Evolutionary conservation across 2,888 invertebrate species (phyloP).

Genomic region (Serripes groenlandicus): DNA sequence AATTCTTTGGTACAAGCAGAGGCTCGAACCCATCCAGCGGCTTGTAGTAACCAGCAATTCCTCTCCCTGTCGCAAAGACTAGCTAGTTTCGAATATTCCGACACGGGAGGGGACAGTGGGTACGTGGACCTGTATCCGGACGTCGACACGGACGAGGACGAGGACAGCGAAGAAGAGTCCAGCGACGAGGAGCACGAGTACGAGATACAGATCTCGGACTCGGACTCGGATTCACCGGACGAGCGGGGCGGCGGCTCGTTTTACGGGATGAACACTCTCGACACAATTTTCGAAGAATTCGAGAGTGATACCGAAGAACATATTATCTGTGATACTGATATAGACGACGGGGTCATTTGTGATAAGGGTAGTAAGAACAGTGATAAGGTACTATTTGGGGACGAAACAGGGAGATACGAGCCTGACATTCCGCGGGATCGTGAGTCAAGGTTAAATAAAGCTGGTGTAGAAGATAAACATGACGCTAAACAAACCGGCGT

Average conservation of each 20-base stretch:
- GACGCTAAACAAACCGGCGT: background rate
- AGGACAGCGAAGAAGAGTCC: constrained; percentile 64
- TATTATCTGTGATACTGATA: background rate
- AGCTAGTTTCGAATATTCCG: constrained; percentile 71
- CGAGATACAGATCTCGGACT: constrained; percentile 62
- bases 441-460: background rate
- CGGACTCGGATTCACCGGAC: constrained; percentile 46
- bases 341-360: background rate
- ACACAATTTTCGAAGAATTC: constrained; percentile 82
- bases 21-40: background rate
- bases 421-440: constrained; percentile 6
- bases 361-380: constrained; percentile 7
- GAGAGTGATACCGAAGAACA: constrained; percentile 48
- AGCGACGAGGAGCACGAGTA: constrained; percentile 75
- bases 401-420: background rate
- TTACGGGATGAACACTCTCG: constrained; percentile 68
- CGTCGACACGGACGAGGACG: constrained; percentile 47
- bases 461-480: background rate
- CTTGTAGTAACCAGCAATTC: constrained; percentile 26
- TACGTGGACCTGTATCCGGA: constrained; percentile 65
- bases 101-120: constrained; percentile 66
- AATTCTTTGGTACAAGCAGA: background rate
- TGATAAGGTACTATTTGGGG: background rate
- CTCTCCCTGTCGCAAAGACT: constrained; percentile 62
- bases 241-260: constrained; percentile 54